Conservation (phyloP, 30 jellyfish, hydroid and myxozoan genomes). For the Haliclystus octoradiatus region DNA sequence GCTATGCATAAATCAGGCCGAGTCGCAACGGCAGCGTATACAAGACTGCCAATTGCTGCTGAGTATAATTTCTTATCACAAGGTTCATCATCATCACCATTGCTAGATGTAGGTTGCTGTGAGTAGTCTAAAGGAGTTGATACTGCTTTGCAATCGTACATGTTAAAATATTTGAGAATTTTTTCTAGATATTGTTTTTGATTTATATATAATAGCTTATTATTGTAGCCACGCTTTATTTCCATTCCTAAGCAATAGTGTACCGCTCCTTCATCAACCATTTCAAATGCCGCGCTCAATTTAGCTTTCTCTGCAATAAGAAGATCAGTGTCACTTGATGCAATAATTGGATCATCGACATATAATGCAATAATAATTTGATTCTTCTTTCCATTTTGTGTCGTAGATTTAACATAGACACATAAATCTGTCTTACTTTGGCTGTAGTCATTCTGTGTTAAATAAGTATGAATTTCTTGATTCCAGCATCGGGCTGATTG, state of each 20-base stretch:
- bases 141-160: conserved; percentile 21
- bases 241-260: conserved; percentile 28
- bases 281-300: conserved; percentile 16
- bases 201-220: background rate
- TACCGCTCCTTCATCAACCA: conserved; percentile 27
- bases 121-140: conserved; percentile 30
- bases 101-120: background rate
- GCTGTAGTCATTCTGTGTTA: conserved; percentile 17
- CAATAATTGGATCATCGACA: conserved; percentile 18
- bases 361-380: conserved; percentile 15
- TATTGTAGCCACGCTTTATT: conserved; percentile 12
- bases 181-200: conserved; percentile 16
- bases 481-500: conserved; percentile 65
- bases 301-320: conserved; percentile 3
- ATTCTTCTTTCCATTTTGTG: conserved; percentile 3
- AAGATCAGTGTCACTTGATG: conserved; percentile 13
- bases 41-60: conserved; percentile 20
- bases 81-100: conserved; percentile 8
- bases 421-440: conserved; percentile 47
- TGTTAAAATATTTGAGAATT: conserved; percentile 1
- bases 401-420: conserved; percentile 15
- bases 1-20: conserved; percentile 20
- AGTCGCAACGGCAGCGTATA: conserved; percentile 29
- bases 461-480: conserved; percentile 8
- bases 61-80: conserved; percentile 6